Conservation (phyloP, 2,797 vertebrate species). For the Acanthis flammea region DNA sequence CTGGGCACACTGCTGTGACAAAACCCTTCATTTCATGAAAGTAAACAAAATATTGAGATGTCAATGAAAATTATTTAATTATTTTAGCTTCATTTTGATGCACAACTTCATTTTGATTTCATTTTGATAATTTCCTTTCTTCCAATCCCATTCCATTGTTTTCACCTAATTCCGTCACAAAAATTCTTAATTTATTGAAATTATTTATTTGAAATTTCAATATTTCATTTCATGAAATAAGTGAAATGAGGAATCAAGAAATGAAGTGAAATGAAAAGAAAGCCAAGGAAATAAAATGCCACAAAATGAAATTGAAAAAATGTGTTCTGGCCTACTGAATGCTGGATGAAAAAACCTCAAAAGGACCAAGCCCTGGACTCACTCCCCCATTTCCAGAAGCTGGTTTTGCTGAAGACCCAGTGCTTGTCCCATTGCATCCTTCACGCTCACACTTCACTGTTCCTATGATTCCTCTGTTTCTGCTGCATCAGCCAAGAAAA, state of each 20-base stretch:
- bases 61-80: background rate
- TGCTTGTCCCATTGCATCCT: accelerated
- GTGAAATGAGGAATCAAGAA: background rate
- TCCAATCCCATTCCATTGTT: background rate
- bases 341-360: background rate
- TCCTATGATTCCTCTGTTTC: background rate
- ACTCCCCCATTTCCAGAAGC: background rate
- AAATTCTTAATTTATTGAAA: background rate
- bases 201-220: background rate
- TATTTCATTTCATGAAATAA: background rate
- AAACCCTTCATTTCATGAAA: background rate
- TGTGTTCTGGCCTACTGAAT: background rate
- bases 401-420: background rate
- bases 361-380: background rate
- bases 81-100: background rate
- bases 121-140: background rate
- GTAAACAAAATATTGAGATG: background rate
- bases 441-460: accelerated
- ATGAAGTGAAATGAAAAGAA: background rate
- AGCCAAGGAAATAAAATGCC: background rate
- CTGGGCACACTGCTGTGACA: background rate
- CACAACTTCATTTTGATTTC: background rate
- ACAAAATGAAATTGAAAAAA: background rate
- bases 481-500: background rate
- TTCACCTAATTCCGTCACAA: background rate